These are phyloP conservation scores for Gibbula magus DNA, from an alignment of 2,888 invertebrate genomes.

Conservation along the genomic window DNA sequence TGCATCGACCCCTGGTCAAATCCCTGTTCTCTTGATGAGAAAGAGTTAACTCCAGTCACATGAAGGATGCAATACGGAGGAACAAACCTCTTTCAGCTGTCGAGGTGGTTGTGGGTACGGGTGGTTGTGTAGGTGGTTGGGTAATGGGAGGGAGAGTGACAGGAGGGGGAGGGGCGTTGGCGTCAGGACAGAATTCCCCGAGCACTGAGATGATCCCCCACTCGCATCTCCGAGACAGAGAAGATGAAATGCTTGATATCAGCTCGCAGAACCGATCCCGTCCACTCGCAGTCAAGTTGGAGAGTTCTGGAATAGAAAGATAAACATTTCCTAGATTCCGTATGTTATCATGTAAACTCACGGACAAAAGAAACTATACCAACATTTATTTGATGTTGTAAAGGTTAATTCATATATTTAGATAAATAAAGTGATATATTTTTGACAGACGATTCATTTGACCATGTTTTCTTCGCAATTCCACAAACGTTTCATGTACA, in stretches of 20 bases:
- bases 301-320: background rate
- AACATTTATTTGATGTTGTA: no score
- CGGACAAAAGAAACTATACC: no score
- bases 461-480: no score
- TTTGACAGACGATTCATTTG: no score
- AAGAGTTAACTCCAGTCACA: no score
- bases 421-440: no score
- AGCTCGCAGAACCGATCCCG: background rate
- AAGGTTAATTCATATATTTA: no score
- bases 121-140: background rate
- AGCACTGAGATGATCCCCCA: background rate
- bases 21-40: no score
- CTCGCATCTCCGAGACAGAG: background rate
- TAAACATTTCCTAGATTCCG: background rate
- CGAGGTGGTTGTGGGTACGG: background rate
- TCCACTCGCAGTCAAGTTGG: background rate
- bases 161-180: background rate
- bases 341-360: no score
- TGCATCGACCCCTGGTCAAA: no score
- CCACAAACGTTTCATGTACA: no score
- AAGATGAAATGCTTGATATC: background rate
- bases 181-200: background rate
- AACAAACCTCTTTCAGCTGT: background rate
- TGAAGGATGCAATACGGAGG: background rate
- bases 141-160: background rate